Evolutionary conservation across 23 tunicate genomes (phyloP).

Genomic region (Trididemnum clinides): DNA sequence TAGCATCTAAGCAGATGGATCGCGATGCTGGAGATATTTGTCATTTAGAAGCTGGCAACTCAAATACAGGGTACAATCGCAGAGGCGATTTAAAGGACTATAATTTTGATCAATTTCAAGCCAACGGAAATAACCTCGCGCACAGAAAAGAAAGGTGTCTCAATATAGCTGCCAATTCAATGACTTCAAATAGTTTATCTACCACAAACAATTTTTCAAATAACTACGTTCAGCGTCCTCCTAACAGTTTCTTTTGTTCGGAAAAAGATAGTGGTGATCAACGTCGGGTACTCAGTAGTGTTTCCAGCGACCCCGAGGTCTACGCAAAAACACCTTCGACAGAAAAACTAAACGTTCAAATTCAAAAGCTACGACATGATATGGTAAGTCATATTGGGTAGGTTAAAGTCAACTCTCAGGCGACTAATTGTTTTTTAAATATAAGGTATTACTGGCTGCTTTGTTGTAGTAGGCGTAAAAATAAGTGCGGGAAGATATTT

Average conservation of each 20-base stretch:
- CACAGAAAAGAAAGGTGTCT: not conserved
- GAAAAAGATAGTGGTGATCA: not conserved
- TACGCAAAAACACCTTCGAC: conserved; percentile 10
- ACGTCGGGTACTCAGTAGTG: not conserved
- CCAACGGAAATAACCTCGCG: not conserved
- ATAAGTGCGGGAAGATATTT: no score
- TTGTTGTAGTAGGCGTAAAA: no score
- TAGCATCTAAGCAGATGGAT: no score
- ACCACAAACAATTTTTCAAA: not conserved
- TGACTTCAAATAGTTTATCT: not conserved
- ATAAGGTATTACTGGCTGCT: no score
- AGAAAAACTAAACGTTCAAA: conserved; percentile 17
- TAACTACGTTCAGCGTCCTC: not conserved
- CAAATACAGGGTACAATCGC: not conserved
- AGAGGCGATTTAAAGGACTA: not conserved
- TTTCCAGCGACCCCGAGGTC: conserved; percentile 26
- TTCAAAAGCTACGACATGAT: conserved; percentile 19
- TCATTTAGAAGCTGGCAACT: not conserved
- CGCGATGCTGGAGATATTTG: not conserved
- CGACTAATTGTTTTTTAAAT: no score
- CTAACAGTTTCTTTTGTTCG: not conserved
- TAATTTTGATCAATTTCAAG: not conserved
- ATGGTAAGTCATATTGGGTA: conserved; percentile 26
- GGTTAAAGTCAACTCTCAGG: no score
- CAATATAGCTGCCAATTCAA: not conserved